These are phyloP conservation scores for Drosophila albomicans DNA, from an alignment of 1,140 invertebrate species.

Conservation along the genomic window DNA sequence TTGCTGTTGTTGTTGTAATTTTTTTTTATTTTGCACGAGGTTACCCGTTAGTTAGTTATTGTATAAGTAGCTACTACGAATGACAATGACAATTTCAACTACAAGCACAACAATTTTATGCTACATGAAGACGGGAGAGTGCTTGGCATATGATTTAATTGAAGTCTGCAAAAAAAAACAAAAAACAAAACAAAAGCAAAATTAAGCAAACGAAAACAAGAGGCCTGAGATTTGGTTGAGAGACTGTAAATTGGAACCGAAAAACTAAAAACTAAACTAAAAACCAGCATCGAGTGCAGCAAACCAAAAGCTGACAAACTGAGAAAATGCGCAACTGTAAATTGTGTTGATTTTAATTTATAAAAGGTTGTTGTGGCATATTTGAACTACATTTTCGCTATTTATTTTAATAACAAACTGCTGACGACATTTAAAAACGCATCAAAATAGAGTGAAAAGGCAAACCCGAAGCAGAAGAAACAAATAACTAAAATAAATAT, in stretches of 20 bases:
- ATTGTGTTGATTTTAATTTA: constrained; percentile 77
- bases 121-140: constrained; percentile 49
- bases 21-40: constrained; percentile 62
- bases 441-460: constrained; percentile 52
- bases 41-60: constrained; percentile 57
- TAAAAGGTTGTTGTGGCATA: constrained; percentile 68
- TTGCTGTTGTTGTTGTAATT: constrained; percentile 64
- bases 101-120: constrained; percentile 60
- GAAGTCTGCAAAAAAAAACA: constrained; percentile 42
- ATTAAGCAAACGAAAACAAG: constrained; percentile 17
- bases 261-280: constrained; percentile 27
- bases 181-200: constrained; percentile 27
- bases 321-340: constrained; percentile 35
- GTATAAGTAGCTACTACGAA: constrained; percentile 65
- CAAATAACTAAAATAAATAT: constrained; percentile 20
- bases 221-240: constrained; percentile 19
- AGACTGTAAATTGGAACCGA: constrained; percentile 36
- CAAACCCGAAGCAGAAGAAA: constrained; percentile 18
- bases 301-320: constrained; percentile 14
- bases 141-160: constrained; percentile 75
- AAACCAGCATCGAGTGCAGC: background rate
- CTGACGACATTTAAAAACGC: constrained; percentile 70
- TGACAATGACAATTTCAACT: constrained; percentile 20
- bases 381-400: constrained; percentile 46
- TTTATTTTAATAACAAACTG: constrained; percentile 60